A percentile compares a stretch with the other conserved stretches of the same genome.
Conservation (phyloP, 2,888 invertebrate species). For the Podabrus alpinus region DNA sequence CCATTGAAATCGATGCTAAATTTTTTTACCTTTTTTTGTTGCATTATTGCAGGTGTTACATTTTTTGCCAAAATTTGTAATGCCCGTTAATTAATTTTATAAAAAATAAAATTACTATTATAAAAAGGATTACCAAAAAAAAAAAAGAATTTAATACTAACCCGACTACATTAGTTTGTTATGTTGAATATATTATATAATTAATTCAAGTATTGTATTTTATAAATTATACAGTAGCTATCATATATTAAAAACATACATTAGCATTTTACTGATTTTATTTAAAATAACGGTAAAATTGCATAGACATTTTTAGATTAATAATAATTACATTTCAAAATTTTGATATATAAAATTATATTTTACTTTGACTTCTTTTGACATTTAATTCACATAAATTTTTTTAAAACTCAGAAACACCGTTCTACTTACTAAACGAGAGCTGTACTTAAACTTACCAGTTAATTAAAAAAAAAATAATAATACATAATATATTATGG, state of each 20-base stretch:
- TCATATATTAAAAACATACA: background rate
- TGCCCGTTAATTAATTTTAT: background rate
- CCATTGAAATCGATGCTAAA: slow-evolving; percentile 15
- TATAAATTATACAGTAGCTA: background rate
- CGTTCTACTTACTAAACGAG: background rate
- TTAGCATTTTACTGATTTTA: background rate
- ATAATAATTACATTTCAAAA: background rate
- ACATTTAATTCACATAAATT: background rate
- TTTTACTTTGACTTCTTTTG: background rate
- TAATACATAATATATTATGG: no score
- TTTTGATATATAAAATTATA: background rate
- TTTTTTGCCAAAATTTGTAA: slow-evolving; percentile 4
- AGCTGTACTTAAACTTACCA: background rate
- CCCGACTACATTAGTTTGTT: background rate
- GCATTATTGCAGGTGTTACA: slow-evolving; percentile 19
- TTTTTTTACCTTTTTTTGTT: slow-evolving; percentile 5
- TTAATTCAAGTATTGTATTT: background rate
- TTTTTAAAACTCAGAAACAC: background rate
- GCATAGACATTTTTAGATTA: background rate
- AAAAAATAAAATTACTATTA: background rate
- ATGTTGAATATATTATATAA: background rate
- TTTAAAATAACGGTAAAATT: background rate
- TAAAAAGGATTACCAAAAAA: background rate
- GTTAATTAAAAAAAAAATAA: background rate
- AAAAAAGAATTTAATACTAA: background rate